Evolutionary conservation across 2,113 vertebrate genomes (phyloP).

Genomic region (Aramus guarauna): DNA sequence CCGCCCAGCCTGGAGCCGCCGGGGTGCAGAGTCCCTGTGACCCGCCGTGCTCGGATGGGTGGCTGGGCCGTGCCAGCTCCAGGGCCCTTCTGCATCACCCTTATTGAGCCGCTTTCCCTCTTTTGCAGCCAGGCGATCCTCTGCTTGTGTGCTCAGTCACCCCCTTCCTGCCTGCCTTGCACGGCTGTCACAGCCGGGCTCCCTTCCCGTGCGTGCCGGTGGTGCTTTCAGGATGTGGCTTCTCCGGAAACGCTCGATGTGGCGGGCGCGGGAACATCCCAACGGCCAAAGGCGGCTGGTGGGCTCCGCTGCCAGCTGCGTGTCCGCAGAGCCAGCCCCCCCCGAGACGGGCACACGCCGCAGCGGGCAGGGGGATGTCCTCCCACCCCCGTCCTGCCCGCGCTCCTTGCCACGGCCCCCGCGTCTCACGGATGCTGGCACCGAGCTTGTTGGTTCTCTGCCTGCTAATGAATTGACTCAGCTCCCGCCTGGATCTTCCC

Average conservation of each 20-base stretch:
- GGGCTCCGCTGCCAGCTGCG: neutral
- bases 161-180: neutral
- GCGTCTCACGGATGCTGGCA: fast-evolving
- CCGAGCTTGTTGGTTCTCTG: neutral
- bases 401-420: neutral
- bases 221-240: conserved; percentile 27
- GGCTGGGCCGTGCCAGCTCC: too few relatives aligned
- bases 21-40: too few relatives aligned
- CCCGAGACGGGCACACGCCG: fast-evolving
- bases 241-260: neutral
- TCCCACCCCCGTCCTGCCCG: fast-evolving
- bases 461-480: neutral
- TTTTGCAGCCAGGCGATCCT: neutral
- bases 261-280: neutral
- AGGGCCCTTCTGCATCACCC: too few relatives aligned
- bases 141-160: neutral
- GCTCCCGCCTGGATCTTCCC: neutral
- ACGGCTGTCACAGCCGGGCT: neutral
- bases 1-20: too few relatives aligned
- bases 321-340: fast-evolving
- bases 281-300: neutral
- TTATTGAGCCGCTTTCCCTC: neutral
- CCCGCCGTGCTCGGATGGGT: too few relatives aligned
- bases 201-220: neutral
- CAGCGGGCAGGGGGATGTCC: fast-evolving